A percentile compares a stretch with the other conserved stretches of the same genome.
Conservation (phyloP, 1,140 invertebrate species). For the Maniola jurtina region DNA sequence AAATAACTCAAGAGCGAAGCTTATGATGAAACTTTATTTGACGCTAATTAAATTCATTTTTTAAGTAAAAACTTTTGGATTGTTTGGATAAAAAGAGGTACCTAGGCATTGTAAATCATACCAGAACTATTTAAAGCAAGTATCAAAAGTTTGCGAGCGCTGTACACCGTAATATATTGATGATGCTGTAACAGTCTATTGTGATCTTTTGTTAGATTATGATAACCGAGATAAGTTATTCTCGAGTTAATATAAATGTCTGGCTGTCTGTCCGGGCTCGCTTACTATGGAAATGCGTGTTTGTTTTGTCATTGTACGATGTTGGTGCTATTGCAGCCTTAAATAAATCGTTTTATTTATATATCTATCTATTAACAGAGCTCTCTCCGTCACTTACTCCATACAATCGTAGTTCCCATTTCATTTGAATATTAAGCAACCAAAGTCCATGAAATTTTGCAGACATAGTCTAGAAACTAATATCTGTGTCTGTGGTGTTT, state of each 20-base stretch:
- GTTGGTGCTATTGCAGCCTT: not conserved
- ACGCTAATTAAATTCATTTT: no score
- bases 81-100: not conserved
- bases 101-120: no score
- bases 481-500: no score
- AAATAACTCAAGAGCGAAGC: no score
- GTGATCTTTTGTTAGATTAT: slow-evolving; percentile 76
- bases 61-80: no score
- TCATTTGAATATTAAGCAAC: no score
- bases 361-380: not conserved
- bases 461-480: no score
- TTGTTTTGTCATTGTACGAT: slow-evolving; percentile 4
- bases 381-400: no score
- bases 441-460: no score
- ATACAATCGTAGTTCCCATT: no score
- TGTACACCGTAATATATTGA: slow-evolving; percentile 64
- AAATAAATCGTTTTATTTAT: not conserved
- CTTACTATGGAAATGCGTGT: slow-evolving; percentile 21
- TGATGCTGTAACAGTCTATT: slow-evolving; percentile 71
- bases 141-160: slow-evolving; percentile 39
- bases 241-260: slow-evolving; percentile 70
- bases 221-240: slow-evolving; percentile 75
- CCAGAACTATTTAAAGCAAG: slow-evolving; percentile 26
- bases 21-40: no score
- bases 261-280: slow-evolving; percentile 37